These are phyloP conservation scores for Vidua macroura DNA, from an alignment of 2,113 vertebrate species.

Conservation along the genomic window DNA sequence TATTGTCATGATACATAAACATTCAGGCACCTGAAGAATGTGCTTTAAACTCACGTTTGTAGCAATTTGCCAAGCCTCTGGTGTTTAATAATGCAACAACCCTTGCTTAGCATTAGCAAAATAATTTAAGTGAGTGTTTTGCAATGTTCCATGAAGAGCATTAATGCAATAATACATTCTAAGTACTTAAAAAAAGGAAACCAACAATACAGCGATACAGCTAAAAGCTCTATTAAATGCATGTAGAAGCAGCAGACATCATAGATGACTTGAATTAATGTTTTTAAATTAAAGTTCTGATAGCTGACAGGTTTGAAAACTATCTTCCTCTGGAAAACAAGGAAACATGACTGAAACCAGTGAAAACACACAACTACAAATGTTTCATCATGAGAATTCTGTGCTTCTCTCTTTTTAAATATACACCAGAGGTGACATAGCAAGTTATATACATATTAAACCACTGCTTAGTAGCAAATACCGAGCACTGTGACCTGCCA, in stretches of 20 bases:
- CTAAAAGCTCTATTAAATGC: conserved; percentile 49
- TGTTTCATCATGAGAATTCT: neutral
- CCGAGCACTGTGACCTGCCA: accelerated
- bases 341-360: neutral
- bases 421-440: neutral
- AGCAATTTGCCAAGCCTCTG: conserved; percentile 44
- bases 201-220: conserved; percentile 3
- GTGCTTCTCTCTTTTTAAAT: neutral
- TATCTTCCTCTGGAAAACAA: neutral
- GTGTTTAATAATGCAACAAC: conserved; percentile 66
- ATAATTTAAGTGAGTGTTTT: conserved; percentile 62
- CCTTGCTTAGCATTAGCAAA: conserved; percentile 56
- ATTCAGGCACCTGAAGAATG: conserved; percentile 18
- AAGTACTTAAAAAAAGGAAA: conserved; percentile 43
- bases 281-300: conserved; percentile 34
- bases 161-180: conserved; percentile 61
- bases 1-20: conserved; percentile 7
- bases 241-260: neutral
- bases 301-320: neutral
- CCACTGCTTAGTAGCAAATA: neutral
- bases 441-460: neutral
- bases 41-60: conserved; percentile 24
- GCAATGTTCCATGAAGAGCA: conserved; percentile 66
- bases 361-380: neutral
- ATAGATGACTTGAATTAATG: neutral